Conservation (phyloP, 2,797 vertebrate genomes). For the Pseudotriccus pelzelni region DNA sequence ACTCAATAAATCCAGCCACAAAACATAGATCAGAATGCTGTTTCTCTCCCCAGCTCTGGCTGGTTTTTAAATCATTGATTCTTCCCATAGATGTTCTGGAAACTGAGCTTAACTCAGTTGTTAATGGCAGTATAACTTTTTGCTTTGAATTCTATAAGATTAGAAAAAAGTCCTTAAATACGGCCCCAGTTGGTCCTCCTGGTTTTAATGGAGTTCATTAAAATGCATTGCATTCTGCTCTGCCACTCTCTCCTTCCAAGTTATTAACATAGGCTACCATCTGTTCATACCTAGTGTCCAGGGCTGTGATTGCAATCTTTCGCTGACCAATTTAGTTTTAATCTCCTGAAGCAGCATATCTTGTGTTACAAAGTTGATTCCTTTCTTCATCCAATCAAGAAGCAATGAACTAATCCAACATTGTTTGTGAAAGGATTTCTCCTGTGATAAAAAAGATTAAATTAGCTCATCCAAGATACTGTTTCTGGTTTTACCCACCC, state of each 20-base stretch:
- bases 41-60: not conserved
- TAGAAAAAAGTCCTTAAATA: not conserved
- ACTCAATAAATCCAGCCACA: not conserved
- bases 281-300: constrained; percentile 27
- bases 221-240: constrained; percentile 15
- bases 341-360: constrained; percentile 28
- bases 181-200: not conserved
- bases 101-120: not conserved
- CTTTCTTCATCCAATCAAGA: not conserved
- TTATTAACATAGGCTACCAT: constrained; percentile 19
- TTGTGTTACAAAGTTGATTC: not conserved
- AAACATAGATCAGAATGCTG: not conserved
- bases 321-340: not conserved
- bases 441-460: not conserved
- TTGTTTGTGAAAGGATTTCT: not conserved
- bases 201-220: constrained; percentile 34
- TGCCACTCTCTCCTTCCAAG: not conserved
- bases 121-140: not conserved
- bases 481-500: not conserved
- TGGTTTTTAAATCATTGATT: not conserved
- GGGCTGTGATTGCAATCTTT: constrained; percentile 2
- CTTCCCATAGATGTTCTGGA: not conserved
- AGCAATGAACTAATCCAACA: not conserved
- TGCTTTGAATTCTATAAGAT: not conserved
- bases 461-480: not conserved